Evolutionary conservation across 2,797 vertebrate species (phyloP), one percentile per base, ranked within the genome.

Genomic region (Coendou prehensilis): DNA sequence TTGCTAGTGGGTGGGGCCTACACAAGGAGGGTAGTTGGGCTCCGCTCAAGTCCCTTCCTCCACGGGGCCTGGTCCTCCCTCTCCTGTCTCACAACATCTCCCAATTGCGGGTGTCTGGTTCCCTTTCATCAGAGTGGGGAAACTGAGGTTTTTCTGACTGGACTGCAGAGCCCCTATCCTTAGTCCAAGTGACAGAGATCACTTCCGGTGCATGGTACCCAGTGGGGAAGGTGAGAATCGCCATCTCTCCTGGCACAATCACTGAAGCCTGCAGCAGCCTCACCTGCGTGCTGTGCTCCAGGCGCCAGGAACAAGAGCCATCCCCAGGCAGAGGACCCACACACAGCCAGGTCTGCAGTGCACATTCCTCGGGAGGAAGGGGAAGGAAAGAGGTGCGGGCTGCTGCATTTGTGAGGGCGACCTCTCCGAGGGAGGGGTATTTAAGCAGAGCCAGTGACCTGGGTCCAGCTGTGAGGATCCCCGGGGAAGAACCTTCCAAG

Each of bases 61-160:
- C 30, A 3, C 14, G 33, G 64, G 64, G 2, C 45, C 87, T 5
- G 15, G 2, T 50, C 14, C 11, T 10, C 45, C 41, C 41, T 5
- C 20, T 1, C 1, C 30, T 7, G 8, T 45, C 56, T 33, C 9
- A 2, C 0, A 2, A 3, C 2, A 2, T 9, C 78, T 6, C 26
- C 0, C 22, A 2, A 2, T n/a, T 1, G 1, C 45, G 0, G 6
- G 13, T 0, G 9, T 13, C 69, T 22, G 1, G 28, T 7, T 23
- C 28, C 73, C 52, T n/a, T 15, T 22, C 0, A 17, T 6, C 4
- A 9, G 4, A 23, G n/a, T 1, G 1, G 30, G n/a, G 80, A 20
- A 23, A 15, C 30, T 4, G 9, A 1, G 15, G 84, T 5, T 57
- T 64, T 41, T 22, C 56, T 1, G 9, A 87, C 57, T 52, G 6